A percentile compares a stretch with the other conserved stretches of the same genome.
Conservation (phyloP, 2,797 vertebrate species). For the Sebastes melanostomus region DNA sequence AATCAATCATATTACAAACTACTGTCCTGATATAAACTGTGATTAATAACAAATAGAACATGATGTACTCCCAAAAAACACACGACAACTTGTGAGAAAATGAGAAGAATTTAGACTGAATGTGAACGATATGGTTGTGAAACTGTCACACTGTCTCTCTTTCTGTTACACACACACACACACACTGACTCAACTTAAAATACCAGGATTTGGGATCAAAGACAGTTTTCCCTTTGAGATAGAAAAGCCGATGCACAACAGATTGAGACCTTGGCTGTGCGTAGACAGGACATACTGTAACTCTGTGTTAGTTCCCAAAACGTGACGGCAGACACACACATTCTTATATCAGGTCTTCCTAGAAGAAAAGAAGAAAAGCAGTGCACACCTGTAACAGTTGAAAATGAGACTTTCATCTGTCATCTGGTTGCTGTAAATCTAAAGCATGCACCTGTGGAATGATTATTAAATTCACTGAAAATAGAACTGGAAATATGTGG, state of each 20-base stretch:
- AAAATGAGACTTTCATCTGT: slow-evolving; percentile 22
- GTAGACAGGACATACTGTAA: slow-evolving; percentile 7
- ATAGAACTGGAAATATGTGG: background rate
- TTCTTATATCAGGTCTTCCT: background rate
- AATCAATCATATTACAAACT: background rate
- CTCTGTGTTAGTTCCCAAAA: background rate
- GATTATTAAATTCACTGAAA: slow-evolving; percentile 2
- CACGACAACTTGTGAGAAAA: background rate
- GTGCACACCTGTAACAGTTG: background rate
- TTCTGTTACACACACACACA: background rate
- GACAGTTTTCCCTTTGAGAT: slow-evolving; percentile 5
- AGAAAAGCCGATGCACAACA: slow-evolving; percentile 2
- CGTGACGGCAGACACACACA: background rate
- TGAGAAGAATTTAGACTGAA: background rate
- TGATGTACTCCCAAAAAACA: background rate
- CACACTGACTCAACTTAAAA: background rate
- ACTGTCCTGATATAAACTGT: background rate
- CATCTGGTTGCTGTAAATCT: slow-evolving; percentile 11
- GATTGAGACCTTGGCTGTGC: background rate
- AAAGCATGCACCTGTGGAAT: slow-evolving; percentile 6
- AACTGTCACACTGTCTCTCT: background rate
- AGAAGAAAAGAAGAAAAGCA: background rate
- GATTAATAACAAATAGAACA: background rate
- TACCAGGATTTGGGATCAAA: slow-evolving; percentile 29
- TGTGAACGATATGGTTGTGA: background rate